Evolutionary conservation across 2,797 vertebrate species (phyloP).

Genomic region (Rhynchonycteris naso): DNA sequence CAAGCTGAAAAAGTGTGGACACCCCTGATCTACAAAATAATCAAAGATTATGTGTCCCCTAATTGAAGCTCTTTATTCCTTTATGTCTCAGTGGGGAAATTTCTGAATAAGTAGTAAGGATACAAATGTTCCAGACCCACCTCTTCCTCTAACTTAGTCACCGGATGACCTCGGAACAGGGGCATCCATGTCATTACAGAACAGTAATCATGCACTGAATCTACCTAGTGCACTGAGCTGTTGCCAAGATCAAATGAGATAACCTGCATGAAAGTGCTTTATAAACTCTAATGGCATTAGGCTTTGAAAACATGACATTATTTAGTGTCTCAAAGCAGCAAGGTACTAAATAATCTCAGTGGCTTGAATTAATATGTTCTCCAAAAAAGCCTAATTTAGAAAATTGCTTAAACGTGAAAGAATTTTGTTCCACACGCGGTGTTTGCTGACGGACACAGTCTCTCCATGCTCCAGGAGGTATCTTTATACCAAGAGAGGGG

Average conservation of each 20-base stretch:
- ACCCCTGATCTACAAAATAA: neutral
- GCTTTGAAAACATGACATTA: conserved; percentile 65
- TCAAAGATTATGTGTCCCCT: neutral
- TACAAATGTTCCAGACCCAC: neutral
- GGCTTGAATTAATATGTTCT: conserved; percentile 47
- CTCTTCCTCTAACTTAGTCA: neutral
- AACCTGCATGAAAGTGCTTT: conserved; percentile 43
- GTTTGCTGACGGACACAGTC: neutral
- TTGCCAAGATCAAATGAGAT: conserved; percentile 40
- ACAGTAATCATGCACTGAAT: neutral
- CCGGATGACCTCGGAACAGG: neutral
- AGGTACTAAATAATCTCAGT: conserved; percentile 51
- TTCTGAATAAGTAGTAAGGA: conserved; percentile 3
- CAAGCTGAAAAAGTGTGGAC: too few relatives aligned
- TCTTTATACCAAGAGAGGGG: neutral
- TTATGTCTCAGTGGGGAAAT: neutral
- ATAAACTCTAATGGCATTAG: conserved; percentile 54
- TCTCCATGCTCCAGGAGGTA: neutral
- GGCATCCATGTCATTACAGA: neutral
- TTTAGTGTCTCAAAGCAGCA: conserved; percentile 59
- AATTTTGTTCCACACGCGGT: neutral
- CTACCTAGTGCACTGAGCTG: neutral
- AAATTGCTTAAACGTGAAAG: conserved; percentile 25
- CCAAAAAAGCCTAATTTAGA: conserved; percentile 51
- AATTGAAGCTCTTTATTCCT: conserved; percentile 17